These are phyloP conservation scores for Channa maculata DNA, from an alignment of 2,113 vertebrate species.

Conservation along the genomic window DNA sequence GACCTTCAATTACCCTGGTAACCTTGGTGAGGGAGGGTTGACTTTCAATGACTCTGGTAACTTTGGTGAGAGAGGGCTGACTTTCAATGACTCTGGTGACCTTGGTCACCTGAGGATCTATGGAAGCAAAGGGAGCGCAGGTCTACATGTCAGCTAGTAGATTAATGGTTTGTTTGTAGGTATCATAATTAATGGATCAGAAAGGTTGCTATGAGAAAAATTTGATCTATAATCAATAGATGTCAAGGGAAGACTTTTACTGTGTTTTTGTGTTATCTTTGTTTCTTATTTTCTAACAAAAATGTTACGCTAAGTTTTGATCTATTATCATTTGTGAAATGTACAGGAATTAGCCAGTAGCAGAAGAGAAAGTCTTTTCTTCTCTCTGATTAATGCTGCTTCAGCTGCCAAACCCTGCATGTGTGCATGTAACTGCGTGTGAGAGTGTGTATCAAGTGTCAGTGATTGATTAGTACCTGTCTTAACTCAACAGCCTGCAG, in stretches of 20 bases:
- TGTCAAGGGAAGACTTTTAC: no score
- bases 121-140: slow-evolving; percentile 4
- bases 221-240: no score
- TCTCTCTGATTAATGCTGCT: not conserved
- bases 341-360: not conserved
- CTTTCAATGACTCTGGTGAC: no score
- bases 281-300: not conserved
- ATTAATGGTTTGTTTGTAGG: slow-evolving; percentile 11
- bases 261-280: not conserved
- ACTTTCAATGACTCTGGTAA: no score
- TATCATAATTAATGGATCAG: slow-evolving; percentile 23
- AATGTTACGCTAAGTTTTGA: not conserved
- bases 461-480: not conserved
- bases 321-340: not conserved
- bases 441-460: no score
- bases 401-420: not conserved
- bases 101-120: slow-evolving; percentile 63
- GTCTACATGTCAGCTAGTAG: not conserved
- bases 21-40: no score
- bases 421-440: not conserved
- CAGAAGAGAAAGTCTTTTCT: not conserved
- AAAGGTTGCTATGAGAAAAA: no score
- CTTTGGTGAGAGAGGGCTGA: no score
- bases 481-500: not conserved
- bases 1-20: no score